Evolutionary conservation across 1,140 invertebrate genomes (phyloP).

Genomic region (Atta cephalotes): DNA sequence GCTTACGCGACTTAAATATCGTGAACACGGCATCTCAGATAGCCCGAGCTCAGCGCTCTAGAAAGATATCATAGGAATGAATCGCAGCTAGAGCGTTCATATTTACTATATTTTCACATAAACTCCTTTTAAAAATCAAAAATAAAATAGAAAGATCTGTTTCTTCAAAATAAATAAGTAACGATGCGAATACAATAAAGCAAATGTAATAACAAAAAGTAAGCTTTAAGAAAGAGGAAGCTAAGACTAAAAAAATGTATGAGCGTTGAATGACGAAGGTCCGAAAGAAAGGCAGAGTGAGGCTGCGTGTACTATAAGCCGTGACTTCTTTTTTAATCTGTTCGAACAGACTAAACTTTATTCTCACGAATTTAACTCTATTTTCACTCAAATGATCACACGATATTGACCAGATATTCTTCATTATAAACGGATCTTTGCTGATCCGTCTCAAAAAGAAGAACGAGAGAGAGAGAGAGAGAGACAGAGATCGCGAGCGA

Average conservation of each 20-base stretch:
- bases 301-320: neutral
- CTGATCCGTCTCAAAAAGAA: constrained; percentile 6
- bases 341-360: neutral
- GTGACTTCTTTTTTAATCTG: neutral
- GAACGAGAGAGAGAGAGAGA: neutral
- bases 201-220: neutral
- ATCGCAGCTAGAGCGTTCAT: neutral
- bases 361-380: constrained; percentile 36
- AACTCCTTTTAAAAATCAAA: neutral
- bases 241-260: neutral
- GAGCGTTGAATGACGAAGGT: neutral
- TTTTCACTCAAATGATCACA: constrained; percentile 3
- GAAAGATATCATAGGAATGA: constrained; percentile 31
- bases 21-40: constrained; percentile 32
- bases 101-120: neutral
- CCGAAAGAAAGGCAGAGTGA: neutral
- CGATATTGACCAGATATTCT: constrained; percentile 35
- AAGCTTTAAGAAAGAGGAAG: neutral
- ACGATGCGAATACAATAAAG: neutral
- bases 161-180: neutral
- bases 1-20: constrained; percentile 54
- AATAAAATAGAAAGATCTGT: neutral
- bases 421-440: neutral
- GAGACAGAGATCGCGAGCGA: constrained; percentile 27
- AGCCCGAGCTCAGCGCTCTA: constrained; percentile 22